Evolutionary conservation across 2,888 invertebrate species (phyloP), one percentile per base, ranked within the genome.

Genomic region (Caenorhabditis afra): DNA sequence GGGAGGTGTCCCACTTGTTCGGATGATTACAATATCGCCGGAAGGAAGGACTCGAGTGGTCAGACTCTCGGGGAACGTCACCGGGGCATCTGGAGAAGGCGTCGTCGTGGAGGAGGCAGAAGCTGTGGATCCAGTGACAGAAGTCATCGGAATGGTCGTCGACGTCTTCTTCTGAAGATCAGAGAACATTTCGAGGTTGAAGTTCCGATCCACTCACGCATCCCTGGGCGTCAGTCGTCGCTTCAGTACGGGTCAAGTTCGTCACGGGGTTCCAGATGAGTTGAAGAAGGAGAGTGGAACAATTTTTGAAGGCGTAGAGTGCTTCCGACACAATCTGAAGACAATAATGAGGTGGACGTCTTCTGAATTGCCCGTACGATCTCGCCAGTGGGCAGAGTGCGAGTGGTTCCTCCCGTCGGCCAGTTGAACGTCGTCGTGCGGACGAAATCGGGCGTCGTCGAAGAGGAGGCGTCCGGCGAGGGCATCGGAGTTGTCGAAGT

Each of bases 361-460:
- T n/a, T 3, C 5, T 3, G 10, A 37, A 5, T n/a, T 35, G 35
- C n/a, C n/a, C n/a, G 23, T 10, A 37, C 39, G n/a, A 55, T 55
- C 5, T 37, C 55, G 3, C 55, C 39, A 8, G 3, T 12, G 2
- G 50, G 22, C 14, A 50, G 23, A 22, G 20, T 8, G 1, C 50
- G 50, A 12, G 50, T 50, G 23, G 50, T 50, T 22, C 50, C 50
- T 1, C 50, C 50, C 11, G 50, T 50, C 10, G 50, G 50, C 50
- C 50, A 57, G 22, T 2, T 1, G 11, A 22, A 41, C 4, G 57
- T 18, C 18, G 55, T 39, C 12, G 18, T 55, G 3, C 14, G 11
- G 39, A 39, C 1, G 8, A 20, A 16, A 1, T 10, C 59, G 41
- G 14, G 12, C 11, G 41, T 41, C 29, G 29, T 29, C 29, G 29